These are phyloP conservation scores for Drosophila pseudoananassae DNA, from an alignment of 1,140 invertebrate genomes.

Conservation along the genomic window DNA sequence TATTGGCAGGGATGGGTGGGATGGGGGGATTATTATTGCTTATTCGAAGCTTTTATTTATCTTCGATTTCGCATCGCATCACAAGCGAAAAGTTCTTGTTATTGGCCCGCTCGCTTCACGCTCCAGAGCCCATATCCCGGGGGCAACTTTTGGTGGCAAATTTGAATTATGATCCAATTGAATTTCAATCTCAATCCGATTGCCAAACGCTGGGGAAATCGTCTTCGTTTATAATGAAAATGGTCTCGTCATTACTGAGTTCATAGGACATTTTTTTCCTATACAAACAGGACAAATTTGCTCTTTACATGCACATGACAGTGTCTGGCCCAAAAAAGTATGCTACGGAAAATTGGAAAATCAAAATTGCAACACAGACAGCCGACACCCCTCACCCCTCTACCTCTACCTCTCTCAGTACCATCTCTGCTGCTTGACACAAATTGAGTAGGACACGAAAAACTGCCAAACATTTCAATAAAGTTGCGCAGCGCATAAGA, in stretches of 20 bases:
- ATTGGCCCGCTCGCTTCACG: conserved; percentile 50
- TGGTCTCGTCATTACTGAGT: conserved; percentile 11
- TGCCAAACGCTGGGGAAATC: conserved; percentile 18
- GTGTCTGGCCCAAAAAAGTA: conserved; percentile 66
- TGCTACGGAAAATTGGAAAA: conserved; percentile 75
- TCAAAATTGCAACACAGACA: conserved; percentile 70
- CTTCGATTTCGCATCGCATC: conserved; percentile 70
- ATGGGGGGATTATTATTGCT: conserved; percentile 72
- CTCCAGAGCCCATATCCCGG: conserved; percentile 34
- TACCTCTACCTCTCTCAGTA: no score
- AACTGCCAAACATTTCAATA: conserved; percentile 82
- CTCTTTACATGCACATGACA: conserved; percentile 60
- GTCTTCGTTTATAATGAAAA: conserved; percentile 20
- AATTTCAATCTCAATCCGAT: conserved; percentile 77
- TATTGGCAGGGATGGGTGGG: not conserved
- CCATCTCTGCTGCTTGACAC: conserved; percentile 57
- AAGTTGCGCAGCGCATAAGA: conserved; percentile 75
- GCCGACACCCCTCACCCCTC: not conserved
- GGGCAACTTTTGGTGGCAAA: conserved; percentile 40
- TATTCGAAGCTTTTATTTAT: conserved; percentile 76
- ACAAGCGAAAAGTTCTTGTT: conserved; percentile 44
- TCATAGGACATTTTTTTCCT: conserved; percentile 46
- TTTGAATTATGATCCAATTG: conserved; percentile 77
- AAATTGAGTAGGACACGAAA: conserved; percentile 78
- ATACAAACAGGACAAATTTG: conserved; percentile 64